Conservation (phyloP, 2,797 vertebrate genomes). For the Manis crassicaudata region DNA sequence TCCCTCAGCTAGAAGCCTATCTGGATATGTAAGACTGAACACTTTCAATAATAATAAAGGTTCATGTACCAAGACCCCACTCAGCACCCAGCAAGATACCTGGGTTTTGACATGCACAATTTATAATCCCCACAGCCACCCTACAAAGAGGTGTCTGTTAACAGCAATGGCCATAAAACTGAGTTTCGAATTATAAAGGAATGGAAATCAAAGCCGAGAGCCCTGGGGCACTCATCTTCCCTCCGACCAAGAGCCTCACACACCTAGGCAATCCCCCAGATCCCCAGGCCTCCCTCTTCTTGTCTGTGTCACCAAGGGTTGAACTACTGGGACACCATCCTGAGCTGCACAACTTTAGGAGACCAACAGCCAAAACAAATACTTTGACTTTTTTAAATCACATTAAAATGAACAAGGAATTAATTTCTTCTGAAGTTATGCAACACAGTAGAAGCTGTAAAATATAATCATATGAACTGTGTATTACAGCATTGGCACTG, state of each 20-base stretch:
- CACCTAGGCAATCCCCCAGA: not conserved
- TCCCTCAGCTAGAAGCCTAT: not conserved
- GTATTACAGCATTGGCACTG: accelerated
- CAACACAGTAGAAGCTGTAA: not conserved
- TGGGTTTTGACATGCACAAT: not conserved
- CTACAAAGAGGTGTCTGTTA: not conserved
- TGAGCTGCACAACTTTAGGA: not conserved
- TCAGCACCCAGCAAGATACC: not conserved
- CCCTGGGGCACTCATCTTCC: not conserved
- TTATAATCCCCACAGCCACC: not conserved
- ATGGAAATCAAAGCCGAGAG: not conserved
- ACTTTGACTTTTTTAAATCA: not conserved
- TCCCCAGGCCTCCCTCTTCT: accelerated
- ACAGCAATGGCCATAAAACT: not conserved
- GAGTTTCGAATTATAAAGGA: not conserved
- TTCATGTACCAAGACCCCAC: not conserved
- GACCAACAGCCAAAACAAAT: not conserved
- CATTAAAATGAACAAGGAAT: slow-evolving; percentile 12
- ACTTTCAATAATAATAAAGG: not conserved
- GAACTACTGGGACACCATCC: not conserved
- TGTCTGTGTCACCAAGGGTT: not conserved
- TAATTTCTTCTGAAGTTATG: not conserved
- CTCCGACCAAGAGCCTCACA: not conserved
- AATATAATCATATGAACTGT: not conserved
- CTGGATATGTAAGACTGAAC: not conserved